Evolutionary conservation across 2,888 invertebrate genomes (phyloP).

Genomic region (Danaus chrysippus): DNA sequence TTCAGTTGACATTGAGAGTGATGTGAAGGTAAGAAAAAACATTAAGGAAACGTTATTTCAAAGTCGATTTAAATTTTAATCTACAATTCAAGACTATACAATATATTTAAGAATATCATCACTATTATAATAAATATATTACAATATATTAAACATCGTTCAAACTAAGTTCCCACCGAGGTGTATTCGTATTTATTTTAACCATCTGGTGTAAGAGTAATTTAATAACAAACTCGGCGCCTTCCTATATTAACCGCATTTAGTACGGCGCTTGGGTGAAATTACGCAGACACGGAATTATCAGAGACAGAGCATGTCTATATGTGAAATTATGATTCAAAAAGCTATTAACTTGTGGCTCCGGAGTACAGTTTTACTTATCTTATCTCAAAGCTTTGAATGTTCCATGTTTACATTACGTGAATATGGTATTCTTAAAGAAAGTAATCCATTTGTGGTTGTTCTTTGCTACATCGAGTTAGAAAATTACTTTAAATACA

Average conservation of each 20-base stretch:
- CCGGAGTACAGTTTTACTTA: background rate
- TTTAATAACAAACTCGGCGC: constrained; percentile 19
- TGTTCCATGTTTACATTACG: background rate
- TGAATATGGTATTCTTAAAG: background rate
- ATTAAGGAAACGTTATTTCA: constrained; percentile 18
- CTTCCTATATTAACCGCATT: constrained; percentile 38
- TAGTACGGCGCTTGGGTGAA: constrained; percentile 55
- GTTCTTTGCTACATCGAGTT: background rate
- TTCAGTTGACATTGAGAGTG: constrained; percentile 4
- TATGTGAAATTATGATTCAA: constrained; percentile 32
- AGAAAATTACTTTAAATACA: background rate
- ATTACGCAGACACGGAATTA: constrained; percentile 47
- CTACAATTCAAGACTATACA: too few species aligned
- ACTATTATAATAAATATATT: background rate
- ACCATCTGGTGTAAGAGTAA: constrained; percentile 6
- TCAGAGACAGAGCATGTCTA: constrained; percentile 32
- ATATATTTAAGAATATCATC: background rate
- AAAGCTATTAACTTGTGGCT: constrained; percentile 23
- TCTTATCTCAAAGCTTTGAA: constrained; percentile 11
- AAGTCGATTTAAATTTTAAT: constrained; percentile 13
- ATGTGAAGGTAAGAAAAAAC: constrained; percentile 16
- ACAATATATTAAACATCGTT: background rate
- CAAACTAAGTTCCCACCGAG: background rate
- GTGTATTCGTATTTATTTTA: background rate
- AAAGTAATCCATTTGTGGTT: background rate